Evolutionary conservation across 2,797 vertebrate species (phyloP), one percentile per base, ranked within the genome.

Genomic region (Telmatherina bonti): DNA sequence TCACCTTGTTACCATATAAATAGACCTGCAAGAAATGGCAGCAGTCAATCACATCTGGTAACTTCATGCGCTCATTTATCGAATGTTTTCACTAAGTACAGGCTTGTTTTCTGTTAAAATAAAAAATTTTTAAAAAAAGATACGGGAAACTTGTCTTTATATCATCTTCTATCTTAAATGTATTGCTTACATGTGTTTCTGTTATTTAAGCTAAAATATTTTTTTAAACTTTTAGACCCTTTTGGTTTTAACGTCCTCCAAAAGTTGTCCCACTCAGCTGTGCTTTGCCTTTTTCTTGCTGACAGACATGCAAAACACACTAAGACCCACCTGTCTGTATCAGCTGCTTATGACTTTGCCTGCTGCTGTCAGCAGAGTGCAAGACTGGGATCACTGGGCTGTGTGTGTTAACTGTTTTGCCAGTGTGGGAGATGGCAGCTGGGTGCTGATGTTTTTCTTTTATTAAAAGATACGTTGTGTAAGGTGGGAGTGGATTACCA

Each of bases 241-340:
- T 65, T 47, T 26, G 1, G 7, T 47, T 30, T 49, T 24, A 10
- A 22, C 26, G 15, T 4, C 24, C 18, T 45, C 43, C 43, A 45
- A n/a, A 59, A 16, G 1, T 59, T 13, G 24, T 2, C 26, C 2
- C 72, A 29, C 30, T 62, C 83, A 83, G 87, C 88, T 81, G 81
- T 59, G 36, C 55, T 56, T 52, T n/a, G 66, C 67, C 81, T 74
- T n/a, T 56, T 47, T 56, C 72, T 36, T 53, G 33, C 61, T 36
- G 60, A 76, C 72, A 78, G 18, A 79, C 51, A 27, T 18, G 41
- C 47, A 63, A 51, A 74, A 69, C 57, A 69, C 36, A 70, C 71
- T 79, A 1, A 70, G 43, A 38, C 78, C 72, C 91, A 79, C 82
- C 85, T 92, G 90, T 82, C 87, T 56, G 66, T 64, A 67, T 78